A percentile compares a stretch with the other conserved stretches of the same genome.
Conservation (phyloP, 2,797 vertebrate species). For the Siniperca undulata region DNA sequence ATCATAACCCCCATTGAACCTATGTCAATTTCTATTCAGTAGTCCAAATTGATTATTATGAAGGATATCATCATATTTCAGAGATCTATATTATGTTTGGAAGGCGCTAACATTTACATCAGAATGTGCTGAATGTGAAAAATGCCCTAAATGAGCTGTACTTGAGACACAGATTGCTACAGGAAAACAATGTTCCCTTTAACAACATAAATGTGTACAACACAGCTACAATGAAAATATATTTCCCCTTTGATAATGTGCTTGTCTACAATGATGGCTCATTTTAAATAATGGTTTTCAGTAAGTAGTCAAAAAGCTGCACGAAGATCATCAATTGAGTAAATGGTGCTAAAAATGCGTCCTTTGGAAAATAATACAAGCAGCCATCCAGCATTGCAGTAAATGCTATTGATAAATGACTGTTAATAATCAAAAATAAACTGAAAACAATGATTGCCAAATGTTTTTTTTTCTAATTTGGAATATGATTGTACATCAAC, state of each 20-base stretch:
- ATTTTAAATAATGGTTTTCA: slow-evolving; percentile 74
- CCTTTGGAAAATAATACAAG: slow-evolving; percentile 48
- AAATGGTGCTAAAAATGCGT: slow-evolving; percentile 64
- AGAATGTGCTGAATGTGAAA: slow-evolving; percentile 58
- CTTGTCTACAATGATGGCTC: slow-evolving; percentile 60
- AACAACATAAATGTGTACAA: slow-evolving; percentile 59
- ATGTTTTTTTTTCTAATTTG: slow-evolving; percentile 8
- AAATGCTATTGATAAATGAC: slow-evolving; percentile 49
- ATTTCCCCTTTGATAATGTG: slow-evolving; percentile 68
- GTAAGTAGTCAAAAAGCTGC: slow-evolving; percentile 69
- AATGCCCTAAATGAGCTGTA: slow-evolving; percentile 59
- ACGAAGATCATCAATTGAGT: slow-evolving; percentile 68
- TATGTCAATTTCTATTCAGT: slow-evolving; percentile 51
- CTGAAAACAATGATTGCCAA: slow-evolving; percentile 39
- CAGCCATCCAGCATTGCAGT: slow-evolving; percentile 27
- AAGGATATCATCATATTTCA: slow-evolving; percentile 44
- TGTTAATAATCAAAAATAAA: slow-evolving; percentile 57
- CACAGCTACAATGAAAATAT: slow-evolving; percentile 63
- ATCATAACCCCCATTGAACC: slow-evolving; percentile 44
- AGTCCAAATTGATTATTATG: slow-evolving; percentile 37
- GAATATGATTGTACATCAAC: slow-evolving; percentile 29
- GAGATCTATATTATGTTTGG: slow-evolving; percentile 45
- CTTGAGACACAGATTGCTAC: slow-evolving; percentile 58
- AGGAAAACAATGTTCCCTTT: slow-evolving; percentile 58
- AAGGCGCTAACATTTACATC: slow-evolving; percentile 59